Conservation (phyloP, 2,888 invertebrate species). For the Caenorhabditis becei region DNA sequence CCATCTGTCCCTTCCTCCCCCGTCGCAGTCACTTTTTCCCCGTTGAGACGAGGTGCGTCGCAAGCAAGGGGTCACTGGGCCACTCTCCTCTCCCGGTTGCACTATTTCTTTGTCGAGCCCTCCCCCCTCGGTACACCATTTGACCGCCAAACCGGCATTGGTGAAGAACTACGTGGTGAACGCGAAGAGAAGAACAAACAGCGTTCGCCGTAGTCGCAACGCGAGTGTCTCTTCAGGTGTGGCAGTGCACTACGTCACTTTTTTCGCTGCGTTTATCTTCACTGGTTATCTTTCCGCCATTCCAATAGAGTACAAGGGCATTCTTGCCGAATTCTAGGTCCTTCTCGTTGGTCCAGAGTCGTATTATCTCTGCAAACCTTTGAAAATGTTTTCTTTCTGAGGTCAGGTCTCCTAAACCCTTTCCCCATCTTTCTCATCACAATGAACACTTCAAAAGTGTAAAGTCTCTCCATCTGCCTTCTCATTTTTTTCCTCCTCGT, state of each 20-base stretch:
- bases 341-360: neutral
- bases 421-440: neutral
- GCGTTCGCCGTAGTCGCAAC: neutral
- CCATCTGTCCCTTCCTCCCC: conserved; percentile 10
- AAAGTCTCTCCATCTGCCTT: conserved; percentile 13
- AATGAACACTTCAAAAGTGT: neutral
- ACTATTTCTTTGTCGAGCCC: conserved; percentile 8
- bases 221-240: neutral
- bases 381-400: neutral
- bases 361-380: neutral
- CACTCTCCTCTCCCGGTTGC: neutral
- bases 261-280: neutral
- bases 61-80: neutral
- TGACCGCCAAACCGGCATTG: conserved; percentile 15
- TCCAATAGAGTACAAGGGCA: too few species aligned
- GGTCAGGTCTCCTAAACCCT: neutral
- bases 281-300: too few species aligned
- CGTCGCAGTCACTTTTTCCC: conserved; percentile 11
- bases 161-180: too few species aligned
- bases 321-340: too few species aligned
- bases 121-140: conserved; percentile 15
- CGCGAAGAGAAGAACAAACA: conserved; percentile 26
- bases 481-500: conserved; percentile 9
- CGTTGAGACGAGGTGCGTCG: neutral
- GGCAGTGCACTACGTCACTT: neutral